A percentile compares a stretch with the other conserved stretches of the same genome.
Conservation (phyloP, 2,113 vertebrate genomes). For the Lanius ludovicianus region DNA sequence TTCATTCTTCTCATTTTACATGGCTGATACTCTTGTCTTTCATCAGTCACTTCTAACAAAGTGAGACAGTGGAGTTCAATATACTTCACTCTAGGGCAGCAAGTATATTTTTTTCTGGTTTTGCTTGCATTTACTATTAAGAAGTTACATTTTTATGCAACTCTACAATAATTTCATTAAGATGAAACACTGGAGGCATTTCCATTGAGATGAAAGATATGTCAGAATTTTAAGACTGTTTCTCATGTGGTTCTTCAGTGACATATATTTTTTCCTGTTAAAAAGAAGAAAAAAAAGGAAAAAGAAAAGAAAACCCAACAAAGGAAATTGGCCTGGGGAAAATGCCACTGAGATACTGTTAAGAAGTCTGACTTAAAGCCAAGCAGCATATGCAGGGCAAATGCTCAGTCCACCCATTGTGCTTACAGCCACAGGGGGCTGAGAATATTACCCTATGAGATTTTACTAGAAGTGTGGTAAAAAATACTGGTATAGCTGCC, state of each 20-base stretch:
- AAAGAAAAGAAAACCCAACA: background rate
- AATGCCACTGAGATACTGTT: constrained; percentile 43
- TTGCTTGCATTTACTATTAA: background rate
- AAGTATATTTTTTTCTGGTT: background rate
- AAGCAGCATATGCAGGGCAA: background rate
- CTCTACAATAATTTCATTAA: background rate
- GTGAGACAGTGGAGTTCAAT: background rate
- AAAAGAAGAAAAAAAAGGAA: background rate
- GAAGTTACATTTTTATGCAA: background rate
- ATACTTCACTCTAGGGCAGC: background rate
- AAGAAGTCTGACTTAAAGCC: constrained; percentile 42
- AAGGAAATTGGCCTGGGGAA: constrained; percentile 39
- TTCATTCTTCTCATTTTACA: background rate
- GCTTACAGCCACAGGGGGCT: constrained; percentile 34
- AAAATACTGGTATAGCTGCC: constrained; percentile 7
- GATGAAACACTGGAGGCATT: background rate
- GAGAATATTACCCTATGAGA: constrained; percentile 6
- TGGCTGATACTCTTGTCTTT: background rate
- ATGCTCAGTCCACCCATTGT: background rate
- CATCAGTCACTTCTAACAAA: background rate
- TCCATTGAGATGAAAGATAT: background rate
- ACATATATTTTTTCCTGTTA: background rate
- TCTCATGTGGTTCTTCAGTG: constrained; percentile 17
- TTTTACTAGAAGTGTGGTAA: background rate
- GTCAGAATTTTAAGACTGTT: background rate